Evolutionary conservation across 2,888 invertebrate species (phyloP), one percentile per base, ranked within the genome.

Genomic region (Cephus spinipes): DNA sequence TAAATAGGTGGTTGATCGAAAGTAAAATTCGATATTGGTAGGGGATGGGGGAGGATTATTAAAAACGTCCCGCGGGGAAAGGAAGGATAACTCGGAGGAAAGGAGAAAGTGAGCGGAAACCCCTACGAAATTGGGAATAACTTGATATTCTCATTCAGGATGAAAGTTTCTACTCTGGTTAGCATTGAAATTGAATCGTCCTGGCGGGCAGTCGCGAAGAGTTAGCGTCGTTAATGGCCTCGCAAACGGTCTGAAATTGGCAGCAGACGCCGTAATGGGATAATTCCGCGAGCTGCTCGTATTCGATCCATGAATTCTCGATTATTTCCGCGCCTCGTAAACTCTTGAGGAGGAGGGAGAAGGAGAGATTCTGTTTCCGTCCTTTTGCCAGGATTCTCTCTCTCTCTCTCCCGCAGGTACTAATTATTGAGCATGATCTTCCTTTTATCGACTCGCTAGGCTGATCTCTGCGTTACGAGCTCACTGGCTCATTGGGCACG

Each of bases 141-240:
- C 89, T 84, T 88, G 86, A 83, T 82, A 85, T 85, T 33, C 33
- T 15, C 76, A 84, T 83, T 83, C 83, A 80, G 81, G 83, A 80
- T 81, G 81, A 87, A 87, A 89, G 89, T 89, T 89, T 89, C 88
- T 87, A 86, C 87, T 90, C 89, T 90, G 89, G 89, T 90, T 91
- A 90, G 89, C 89, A 90, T 91, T 91, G 88, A 91, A 90, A 91
- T 91, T 89, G 89, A 91, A 90, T 90, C 89, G 87, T 88, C 87
- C 87, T 87, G 87, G 86, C 85, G 87, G 88, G 85, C 86, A 85
- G 85, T 87, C 87, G 87, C 87, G 89, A 89, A 88, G 88, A 90
- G 90, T 90, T 90, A 88, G 85, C 86, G 85, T 84, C 88, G 87
- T 89, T 90, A 89, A 89, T 89, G 88, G 89, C 87, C 87, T 86